Conservation (phyloP, 2,888 invertebrate species). For the Hemicrepidius hirtus region DNA sequence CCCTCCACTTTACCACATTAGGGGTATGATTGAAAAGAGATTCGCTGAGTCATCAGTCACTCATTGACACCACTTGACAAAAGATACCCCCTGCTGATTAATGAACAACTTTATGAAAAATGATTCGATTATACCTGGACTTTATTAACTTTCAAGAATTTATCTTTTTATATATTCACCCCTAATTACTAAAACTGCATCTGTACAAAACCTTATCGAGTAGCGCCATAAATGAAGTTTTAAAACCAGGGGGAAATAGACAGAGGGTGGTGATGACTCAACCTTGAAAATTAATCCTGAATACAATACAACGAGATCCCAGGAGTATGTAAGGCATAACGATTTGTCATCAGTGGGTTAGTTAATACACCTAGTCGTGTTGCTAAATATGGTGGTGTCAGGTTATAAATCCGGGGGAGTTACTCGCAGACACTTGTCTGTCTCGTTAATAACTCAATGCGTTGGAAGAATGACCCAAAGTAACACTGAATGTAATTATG, state of each 20-base stretch:
- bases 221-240: neutral
- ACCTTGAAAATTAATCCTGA: conserved; percentile 28
- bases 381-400: conserved; percentile 38
- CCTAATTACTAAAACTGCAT: neutral
- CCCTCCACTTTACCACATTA: conserved; percentile 27
- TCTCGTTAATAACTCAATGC: neutral
- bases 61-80: conserved; percentile 38
- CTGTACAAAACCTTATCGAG: neutral
- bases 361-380: conserved; percentile 20
- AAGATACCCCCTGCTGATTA: conserved; percentile 20
- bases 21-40: conserved; percentile 41
- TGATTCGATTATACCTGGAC: conserved; percentile 14
- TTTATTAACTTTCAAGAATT: neutral
- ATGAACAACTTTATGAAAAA: conserved; percentile 13
- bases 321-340: conserved; percentile 15
- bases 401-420: conserved; percentile 34
- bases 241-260: conserved; percentile 7
- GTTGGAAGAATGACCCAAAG: conserved; percentile 5
- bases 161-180: neutral
- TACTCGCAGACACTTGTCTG: conserved; percentile 10
- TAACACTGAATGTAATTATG: too few species aligned
- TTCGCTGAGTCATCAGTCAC: conserved; percentile 39
- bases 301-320: conserved; percentile 25
- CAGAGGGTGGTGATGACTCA: conserved; percentile 39
- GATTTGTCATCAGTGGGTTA: conserved; percentile 17